Evolutionary conservation across 2,113 vertebrate genomes (phyloP).

Genomic region (Phylloscopus trochilus): DNA sequence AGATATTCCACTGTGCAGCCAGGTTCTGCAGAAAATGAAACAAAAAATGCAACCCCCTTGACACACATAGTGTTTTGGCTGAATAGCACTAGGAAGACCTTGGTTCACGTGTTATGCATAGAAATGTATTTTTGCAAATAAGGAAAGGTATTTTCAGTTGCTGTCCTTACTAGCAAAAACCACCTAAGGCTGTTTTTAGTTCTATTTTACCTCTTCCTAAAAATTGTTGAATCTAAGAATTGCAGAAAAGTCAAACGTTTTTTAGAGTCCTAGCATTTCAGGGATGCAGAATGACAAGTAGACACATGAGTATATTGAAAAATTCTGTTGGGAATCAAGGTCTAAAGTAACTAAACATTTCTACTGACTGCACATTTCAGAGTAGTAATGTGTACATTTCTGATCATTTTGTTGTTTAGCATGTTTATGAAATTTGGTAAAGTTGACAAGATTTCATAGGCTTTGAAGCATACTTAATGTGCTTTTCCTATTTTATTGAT

Average conservation of each 20-base stretch:
- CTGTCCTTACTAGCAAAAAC: not conserved
- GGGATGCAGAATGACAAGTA: not conserved
- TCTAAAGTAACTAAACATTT: not conserved
- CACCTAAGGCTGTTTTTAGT: not conserved
- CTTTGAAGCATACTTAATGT: not conserved
- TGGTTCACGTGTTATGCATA: not conserved
- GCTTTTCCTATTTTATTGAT: not conserved
- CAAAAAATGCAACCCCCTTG: not conserved
- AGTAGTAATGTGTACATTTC: not conserved
- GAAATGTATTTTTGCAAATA: not conserved
- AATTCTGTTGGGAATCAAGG: not conserved
- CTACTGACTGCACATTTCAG: not conserved
- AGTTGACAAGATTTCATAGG: not conserved
- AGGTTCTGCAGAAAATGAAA: not conserved
- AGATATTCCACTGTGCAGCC: not conserved
- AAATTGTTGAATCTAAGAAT: not conserved
- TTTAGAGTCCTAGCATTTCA: not conserved
- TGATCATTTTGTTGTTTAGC: not conserved
- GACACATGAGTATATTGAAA: not conserved
- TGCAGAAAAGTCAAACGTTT: not conserved
- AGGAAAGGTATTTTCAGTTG: not conserved
- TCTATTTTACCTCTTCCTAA: not conserved
- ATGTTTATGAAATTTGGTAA: not conserved
- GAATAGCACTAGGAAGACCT: not conserved
- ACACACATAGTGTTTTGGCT: not conserved